Base-by-base conservation (phyloP, 2,888 invertebrate species). In the Polymixis lichenea region DNA sequence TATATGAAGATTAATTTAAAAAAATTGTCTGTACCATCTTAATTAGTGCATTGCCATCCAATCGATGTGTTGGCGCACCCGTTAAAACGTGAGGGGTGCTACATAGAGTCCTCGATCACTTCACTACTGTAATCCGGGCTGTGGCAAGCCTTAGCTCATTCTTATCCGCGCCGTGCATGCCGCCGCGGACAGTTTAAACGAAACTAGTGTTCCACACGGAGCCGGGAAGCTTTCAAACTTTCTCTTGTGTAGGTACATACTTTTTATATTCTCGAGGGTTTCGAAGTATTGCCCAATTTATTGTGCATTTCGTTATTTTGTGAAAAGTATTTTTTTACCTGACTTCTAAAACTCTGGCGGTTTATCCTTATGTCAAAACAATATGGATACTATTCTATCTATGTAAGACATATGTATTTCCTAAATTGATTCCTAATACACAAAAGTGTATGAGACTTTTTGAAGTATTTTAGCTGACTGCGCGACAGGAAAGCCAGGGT, bases 101-200 rank as follows among this genome's bases (percentile, higher is more conserved):
- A 19, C 8, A 19, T 53, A 9, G 9, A 25, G 38, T 22, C 9
- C 53, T 7, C n/a, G 38, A 15, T 43, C 38, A 22, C 67, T 19
- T n/a, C 56, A 15, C 65, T 49, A 22, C 9, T 62, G 25, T 25
- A 1, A n/a, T 11, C 56, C 65, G 38, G 46, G 49, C 65, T 1
- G 38, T 11, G 25, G 43, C 28, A 28, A 43, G 19, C 66, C 58
- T 25, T 49, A 49, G 56, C 38, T 64, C 43, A 11, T 25, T 46
- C 2, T 11, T 0, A 15, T 3, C 17, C 28, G 58, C 28, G 4
- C 67, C 25, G 28, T 51, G n/a, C n/a, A n/a, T n/a, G n/a, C 32
- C 4, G 49, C 51, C 75, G 67, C 75, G 66, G 28, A n/a, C 38
- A 17, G 15, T 58, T n/a, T 56, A n/a, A 75, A 58, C 43, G 8